Conservation (phyloP, 2,888 invertebrate genomes). For the Autographa pulchrina region DNA sequence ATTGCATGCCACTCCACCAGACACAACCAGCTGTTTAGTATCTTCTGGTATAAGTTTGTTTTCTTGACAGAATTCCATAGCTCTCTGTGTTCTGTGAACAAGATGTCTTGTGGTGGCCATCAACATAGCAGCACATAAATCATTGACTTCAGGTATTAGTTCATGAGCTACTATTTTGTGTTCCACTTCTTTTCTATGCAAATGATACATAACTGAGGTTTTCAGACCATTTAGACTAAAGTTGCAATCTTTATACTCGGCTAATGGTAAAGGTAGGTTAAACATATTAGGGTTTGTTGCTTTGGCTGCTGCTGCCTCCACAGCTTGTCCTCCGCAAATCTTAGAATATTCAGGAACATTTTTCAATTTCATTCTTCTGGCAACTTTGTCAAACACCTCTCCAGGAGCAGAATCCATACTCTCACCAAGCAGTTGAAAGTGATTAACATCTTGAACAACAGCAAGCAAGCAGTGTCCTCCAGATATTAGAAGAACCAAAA, state of each 20-base stretch:
- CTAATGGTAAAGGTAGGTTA: slow-evolving; percentile 91
- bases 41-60: slow-evolving; percentile 91
- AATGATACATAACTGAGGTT: slow-evolving; percentile 88
- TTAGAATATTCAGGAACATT: slow-evolving; percentile 93
- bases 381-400: slow-evolving; percentile 97
- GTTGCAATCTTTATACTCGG: slow-evolving; percentile 93
- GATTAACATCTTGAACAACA: slow-evolving; percentile 92
- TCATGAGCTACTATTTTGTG: slow-evolving; percentile 91
- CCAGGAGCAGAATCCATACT: slow-evolving; percentile 97
- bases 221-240: slow-evolving; percentile 98
- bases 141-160: slow-evolving; percentile 93
- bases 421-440: slow-evolving; percentile 95
- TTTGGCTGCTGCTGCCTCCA: slow-evolving; percentile 94
- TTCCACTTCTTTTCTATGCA: slow-evolving; percentile 90
- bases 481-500: slow-evolving; percentile 96
- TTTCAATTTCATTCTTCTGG: slow-evolving; percentile 94
- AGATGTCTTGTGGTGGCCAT: slow-evolving; percentile 93
- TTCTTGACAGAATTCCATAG: slow-evolving; percentile 92
- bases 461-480: slow-evolving; percentile 97
- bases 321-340: slow-evolving; percentile 95
- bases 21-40: slow-evolving; percentile 93
- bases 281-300: slow-evolving; percentile 92
- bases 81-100: slow-evolving; percentile 95
- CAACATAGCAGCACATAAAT: slow-evolving; percentile 96
- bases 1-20: slow-evolving; percentile 99